Base-by-base conservation (phyloP, 2,113 vertebrate genomes). In the Indicator maculatus region DNA sequence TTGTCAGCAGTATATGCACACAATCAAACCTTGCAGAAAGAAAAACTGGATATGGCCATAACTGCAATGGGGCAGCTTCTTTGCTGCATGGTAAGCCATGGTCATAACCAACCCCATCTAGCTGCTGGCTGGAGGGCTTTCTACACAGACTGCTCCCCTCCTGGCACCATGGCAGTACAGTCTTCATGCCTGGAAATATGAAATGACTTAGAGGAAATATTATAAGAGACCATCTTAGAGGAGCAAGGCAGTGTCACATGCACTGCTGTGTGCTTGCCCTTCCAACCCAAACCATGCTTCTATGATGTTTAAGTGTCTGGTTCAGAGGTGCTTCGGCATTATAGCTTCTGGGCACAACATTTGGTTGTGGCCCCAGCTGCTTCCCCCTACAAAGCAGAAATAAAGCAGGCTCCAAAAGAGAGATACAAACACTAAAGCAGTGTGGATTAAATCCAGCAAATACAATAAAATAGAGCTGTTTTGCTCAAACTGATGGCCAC, bases 1-100 rank as follows among this genome's bases (percentile, higher is more conserved):
- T 36, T 50, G 33, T 19, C 79, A 81, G 65, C 0, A 6, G 13
- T 0, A 0, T 4, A 23, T 33, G 47, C 12, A 2, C 23, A 59
- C 60, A 59, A 44, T 24, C 50, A 65, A 88, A 82, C 50, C 16
- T 3, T 60, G 52, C 77, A 78, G 78, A 45, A 84, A 73, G 24
- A 60, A 27, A 73, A 77, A 53, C 11, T 33, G 69, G 23, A 86
- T 72, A 72, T 73, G 27, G 23, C 33, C n/a, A 44, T 15, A n/a
- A 16, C 15, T 47, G 21, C 58, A 75, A 5, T 15, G 11, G 7
- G 10, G 53, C 28, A 56, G 65, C 24, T 45, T 56, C 76, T 74
- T 45, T 86, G 39, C 23, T 28, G 36, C 21, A 11, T 30, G 53
- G 18, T n/a, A 52, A 84, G 55, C 15, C 19, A 28, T 1, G 6